phyloP scores from a whole-genome alignment of 2,113 vertebrate species.

The Psammodynastes pulverulentus region DNA sequence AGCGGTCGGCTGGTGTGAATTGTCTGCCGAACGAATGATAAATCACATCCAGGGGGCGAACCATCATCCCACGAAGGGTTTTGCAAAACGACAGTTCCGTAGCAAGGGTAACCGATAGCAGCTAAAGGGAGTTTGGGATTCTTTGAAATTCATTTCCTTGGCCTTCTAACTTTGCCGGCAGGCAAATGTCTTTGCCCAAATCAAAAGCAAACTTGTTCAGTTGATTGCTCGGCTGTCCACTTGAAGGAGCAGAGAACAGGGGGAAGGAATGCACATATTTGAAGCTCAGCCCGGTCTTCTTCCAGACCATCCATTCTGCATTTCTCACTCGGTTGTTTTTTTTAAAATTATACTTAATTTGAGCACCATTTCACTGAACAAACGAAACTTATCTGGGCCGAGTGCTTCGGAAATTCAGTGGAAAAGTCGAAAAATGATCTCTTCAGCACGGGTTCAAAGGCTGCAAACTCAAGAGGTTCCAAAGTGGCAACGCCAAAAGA shows the following conservation, averaged over 20 bases:
- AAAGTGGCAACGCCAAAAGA: too few relatives aligned
- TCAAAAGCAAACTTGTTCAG: background rate
- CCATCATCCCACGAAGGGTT: background rate
- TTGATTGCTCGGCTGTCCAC: background rate
- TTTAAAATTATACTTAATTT: background rate
- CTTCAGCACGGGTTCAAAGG: background rate
- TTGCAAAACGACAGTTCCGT: background rate
- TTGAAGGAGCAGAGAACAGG: background rate
- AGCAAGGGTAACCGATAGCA: background rate
- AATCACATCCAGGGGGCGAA: background rate
- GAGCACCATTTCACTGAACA: background rate
- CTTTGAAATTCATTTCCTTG: background rate
- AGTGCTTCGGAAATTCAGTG: background rate
- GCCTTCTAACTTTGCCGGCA: too few relatives aligned
- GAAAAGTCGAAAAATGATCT: background rate
- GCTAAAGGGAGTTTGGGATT: background rate
- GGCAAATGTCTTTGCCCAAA: background rate
- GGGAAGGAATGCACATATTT: too few relatives aligned
- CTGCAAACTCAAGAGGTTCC: background rate
- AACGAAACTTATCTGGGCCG: background rate
- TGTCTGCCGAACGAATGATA: background rate
- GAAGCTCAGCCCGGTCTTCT: background rate
- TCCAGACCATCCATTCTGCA: background rate
- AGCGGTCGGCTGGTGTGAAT: background rate
- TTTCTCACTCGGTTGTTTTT: background rate